Evolutionary conservation across 2,797 vertebrate species (phyloP).

Genomic region (Margarornis squamiger): DNA sequence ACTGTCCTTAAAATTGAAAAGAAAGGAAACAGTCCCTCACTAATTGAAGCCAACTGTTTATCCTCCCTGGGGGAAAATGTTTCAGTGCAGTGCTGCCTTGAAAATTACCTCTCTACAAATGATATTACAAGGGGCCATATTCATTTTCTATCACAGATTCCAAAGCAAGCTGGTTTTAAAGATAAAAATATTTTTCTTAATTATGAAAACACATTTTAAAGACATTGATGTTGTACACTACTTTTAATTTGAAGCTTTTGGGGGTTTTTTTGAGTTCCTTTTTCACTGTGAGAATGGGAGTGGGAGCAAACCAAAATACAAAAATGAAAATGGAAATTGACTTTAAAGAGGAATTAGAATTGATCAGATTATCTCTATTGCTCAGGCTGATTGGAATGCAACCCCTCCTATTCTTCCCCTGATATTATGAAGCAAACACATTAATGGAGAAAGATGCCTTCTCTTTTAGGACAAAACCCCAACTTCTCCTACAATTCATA

Average conservation of each 20-base stretch:
- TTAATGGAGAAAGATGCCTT: background rate
- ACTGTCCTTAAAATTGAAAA: constrained; percentile 46
- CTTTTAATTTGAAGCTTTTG: background rate
- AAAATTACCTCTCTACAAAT: constrained; percentile 59
- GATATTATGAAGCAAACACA: background rate
- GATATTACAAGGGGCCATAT: constrained; percentile 43
- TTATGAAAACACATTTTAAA: constrained; percentile 42
- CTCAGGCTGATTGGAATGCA: background rate
- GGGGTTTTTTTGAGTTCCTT: background rate
- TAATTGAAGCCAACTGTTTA: constrained; percentile 67
- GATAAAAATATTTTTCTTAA: constrained; percentile 43
- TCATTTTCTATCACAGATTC: constrained; percentile 35
- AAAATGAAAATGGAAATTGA: background rate
- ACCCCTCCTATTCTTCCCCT: background rate
- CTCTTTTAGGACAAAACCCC: background rate
- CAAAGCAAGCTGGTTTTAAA: constrained; percentile 31
- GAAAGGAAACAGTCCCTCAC: constrained; percentile 44
- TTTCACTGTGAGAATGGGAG: background rate
- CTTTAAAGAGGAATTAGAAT: constrained; percentile 2
- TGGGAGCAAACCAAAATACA: background rate
- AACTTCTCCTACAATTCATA: background rate
- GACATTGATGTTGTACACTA: background rate
- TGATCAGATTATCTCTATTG: background rate
- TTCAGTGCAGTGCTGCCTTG: constrained; percentile 48
- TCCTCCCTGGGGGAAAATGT: constrained; percentile 43